Base-by-base conservation (phyloP, 2,113 vertebrate genomes). In the Lethenteron camtschaticum region DNA sequence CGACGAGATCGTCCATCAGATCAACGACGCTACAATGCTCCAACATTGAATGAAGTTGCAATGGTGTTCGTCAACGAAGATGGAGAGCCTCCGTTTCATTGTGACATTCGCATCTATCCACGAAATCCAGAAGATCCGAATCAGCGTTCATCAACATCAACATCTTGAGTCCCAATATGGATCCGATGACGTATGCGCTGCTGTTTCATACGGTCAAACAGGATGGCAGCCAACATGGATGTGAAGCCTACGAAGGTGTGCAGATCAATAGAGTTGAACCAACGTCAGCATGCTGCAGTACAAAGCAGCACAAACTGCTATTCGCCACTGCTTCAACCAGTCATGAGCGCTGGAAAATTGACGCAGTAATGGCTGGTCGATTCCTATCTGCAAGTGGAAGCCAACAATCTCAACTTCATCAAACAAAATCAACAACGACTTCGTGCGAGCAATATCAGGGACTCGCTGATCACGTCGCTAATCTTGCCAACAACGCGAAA, bases 321-420 rank as follows among this genome's bases (percentile, higher is more conserved):
- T n/a, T 16, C 9, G 63, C n/a, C n/a, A 24, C 41, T 41, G 24
- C n/a, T 66, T 66, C 24, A 66, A 66, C 24, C 63, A n/a, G 24
- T 66, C 9, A 16, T 8, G 24, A n/a, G 24, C 10, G 63, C 9
- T 66, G 63, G 63, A 24, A 66, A 66, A 24, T 24, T 66, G 24
- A 16, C 24, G 9, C 63, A 66, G 63, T 10, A 66, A 9, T 66
- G 63, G 63, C n/a, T 24, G 24, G 63, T 66, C 24, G 10, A 66
- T 24, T 66, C 63, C 8, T 66, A 66, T 66, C 63, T 66, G n/a
- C 63, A 66, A 24, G 10, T 66, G n/a, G 63, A 66, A 66, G 63
- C 10, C 63, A 66, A 8, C 8, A 66, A 66, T 11, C 10, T 66
- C n/a, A 66, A 66, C 24, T 66, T 66, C 8, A 66, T 66, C 63